Evolutionary conservation across 2,113 vertebrate genomes (phyloP).

Genomic region (Astur gentilis): DNA sequence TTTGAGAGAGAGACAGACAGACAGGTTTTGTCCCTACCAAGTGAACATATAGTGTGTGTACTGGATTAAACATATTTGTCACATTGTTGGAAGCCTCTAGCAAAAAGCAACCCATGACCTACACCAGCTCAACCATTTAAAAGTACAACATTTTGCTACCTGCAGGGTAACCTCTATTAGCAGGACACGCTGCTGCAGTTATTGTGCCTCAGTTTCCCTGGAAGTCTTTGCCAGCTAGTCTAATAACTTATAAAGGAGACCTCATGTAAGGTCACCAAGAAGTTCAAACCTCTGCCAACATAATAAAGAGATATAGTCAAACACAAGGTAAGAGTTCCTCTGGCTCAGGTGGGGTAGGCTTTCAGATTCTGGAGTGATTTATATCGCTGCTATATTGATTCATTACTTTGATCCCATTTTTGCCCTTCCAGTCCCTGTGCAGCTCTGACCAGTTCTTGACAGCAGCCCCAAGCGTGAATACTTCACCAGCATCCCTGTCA

Average conservation of each 20-base stretch:
- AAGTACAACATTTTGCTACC: neutral
- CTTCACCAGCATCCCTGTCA: neutral
- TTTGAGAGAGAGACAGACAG: neutral
- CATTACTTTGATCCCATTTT: neutral
- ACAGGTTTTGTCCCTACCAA: neutral
- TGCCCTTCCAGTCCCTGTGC: neutral
- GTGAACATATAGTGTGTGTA: neutral
- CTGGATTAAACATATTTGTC: neutral
- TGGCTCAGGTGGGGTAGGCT: neutral
- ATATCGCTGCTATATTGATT: neutral
- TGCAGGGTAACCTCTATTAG: neutral
- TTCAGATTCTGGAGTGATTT: neutral
- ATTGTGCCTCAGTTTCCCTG: neutral
- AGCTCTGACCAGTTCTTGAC: neutral
- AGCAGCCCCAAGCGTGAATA: neutral
- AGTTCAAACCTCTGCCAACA: neutral
- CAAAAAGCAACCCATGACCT: neutral
- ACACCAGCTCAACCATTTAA: neutral
- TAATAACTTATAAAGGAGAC: neutral
- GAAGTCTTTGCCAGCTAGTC: neutral
- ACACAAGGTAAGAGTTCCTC: neutral
- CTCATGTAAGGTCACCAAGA: neutral
- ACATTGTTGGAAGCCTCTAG: neutral
- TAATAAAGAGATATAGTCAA: neutral
- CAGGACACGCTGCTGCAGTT: neutral